Conservation (phyloP, 2,888 invertebrate species). For the Andrena bucephala region DNA sequence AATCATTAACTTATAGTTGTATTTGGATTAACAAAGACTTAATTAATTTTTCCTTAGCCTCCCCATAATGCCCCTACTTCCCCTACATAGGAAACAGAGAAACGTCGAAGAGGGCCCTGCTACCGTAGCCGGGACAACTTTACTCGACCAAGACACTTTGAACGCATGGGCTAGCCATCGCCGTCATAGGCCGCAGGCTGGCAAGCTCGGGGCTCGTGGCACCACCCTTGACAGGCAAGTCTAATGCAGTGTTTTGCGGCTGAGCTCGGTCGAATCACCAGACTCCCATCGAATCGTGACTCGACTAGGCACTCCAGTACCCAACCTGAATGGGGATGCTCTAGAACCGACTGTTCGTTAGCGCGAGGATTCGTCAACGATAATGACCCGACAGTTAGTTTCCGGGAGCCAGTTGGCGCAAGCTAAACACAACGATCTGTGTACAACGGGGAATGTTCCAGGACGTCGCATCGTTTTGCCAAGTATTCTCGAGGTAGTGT, state of each 20-base stretch:
- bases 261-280: constrained; percentile 13
- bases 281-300: constrained; percentile 17
- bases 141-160: background rate
- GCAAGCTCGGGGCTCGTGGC: background rate
- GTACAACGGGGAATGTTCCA: background rate
- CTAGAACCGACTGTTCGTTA: background rate
- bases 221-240: background rate
- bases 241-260: background rate
- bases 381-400: background rate
- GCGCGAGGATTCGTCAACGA: background rate
- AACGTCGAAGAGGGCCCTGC: too few relatives aligned
- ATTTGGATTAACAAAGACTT: too few relatives aligned
- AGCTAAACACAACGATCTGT: constrained; percentile 4
- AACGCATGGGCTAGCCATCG: background rate
- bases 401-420: background rate
- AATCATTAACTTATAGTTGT: too few relatives aligned
- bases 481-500: background rate
- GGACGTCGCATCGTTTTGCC: too few relatives aligned
- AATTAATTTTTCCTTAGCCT: too few relatives aligned
- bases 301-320: constrained; percentile 3
- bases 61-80: too few relatives aligned
- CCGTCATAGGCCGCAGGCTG: background rate
- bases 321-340: background rate
- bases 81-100: too few relatives aligned
- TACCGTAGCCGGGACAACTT: background rate